Evolutionary conservation across 2,888 invertebrate genomes (phyloP), one percentile per base, ranked within the genome.

Genomic region (Eurytoma californica): DNA sequence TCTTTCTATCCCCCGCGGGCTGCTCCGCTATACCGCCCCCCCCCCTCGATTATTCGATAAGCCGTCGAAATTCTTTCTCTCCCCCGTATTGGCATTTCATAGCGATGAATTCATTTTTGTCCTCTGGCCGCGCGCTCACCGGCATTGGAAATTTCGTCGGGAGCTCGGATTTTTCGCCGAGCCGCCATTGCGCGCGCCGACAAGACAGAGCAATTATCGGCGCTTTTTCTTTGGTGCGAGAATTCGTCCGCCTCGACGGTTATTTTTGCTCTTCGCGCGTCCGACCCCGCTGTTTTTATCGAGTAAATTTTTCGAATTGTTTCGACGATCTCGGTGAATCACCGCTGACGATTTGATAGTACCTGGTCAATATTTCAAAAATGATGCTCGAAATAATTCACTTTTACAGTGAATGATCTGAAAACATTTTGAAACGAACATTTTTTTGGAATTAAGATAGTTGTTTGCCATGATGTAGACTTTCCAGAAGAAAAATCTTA

Each of bases 1-100:
- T 39, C 39, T 9, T 39, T 39, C 39, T 9, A 39, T 39, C 39
- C 39, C 30, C 39, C 39, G 39, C 39, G 39, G 39, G 39, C 39
- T 39, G 39, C 39, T 24, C 24, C 24, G 7, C 39, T 39, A 39
- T 39, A 39, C 39, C 39, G 9, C 9, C 68, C 63, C 55, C 74
- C 77, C 9, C 68, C 63, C 55, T 70, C 77, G 68, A 80, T 80
- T 80, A 80, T 80, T 80, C 73, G 75, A 78, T 78, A 80, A 80
- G 75, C 72, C 66, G 39, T 28, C 16, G 66, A 24, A 68, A 78
- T 49, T 70, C 78, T 68, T 78, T 78, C 58, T 39, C 20, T 53
- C 14, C 61, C 61, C 55, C 55, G 24, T 77, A 76, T 76, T 28
- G 72, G 49, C 61, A 30, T 66, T 68, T 80, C 51, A 51, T 66